Evolutionary conservation across 92 coral and sea anemone species (phyloP).

Genomic region (Paramuricea clavata): DNA sequence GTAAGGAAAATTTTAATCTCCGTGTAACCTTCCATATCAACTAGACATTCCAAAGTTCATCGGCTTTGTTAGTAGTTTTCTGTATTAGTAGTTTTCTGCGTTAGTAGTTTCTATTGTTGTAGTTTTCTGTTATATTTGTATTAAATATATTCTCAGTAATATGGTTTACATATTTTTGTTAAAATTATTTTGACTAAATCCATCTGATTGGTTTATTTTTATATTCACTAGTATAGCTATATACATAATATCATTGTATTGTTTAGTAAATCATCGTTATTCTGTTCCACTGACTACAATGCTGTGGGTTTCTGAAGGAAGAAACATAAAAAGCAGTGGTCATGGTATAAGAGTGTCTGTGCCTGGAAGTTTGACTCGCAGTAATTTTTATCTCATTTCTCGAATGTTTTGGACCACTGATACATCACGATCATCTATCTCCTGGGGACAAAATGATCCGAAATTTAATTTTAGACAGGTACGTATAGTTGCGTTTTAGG

Average conservation of each 20-base stretch:
- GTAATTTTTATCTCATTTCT: conserved; percentile 82
- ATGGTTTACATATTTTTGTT: too few relatives aligned
- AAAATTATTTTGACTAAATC: too few relatives aligned
- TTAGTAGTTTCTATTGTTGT: too few relatives aligned
- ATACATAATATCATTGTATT: neutral
- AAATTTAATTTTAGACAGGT: conserved; percentile 92
- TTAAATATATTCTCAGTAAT: too few relatives aligned
- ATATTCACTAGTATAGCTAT: neutral
- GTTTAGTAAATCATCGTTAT: conserved; percentile 44
- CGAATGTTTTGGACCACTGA: conserved; percentile 98
- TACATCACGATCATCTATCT: conserved; percentile 83
- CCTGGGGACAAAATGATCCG: conserved; percentile 87
- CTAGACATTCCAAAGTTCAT: too few relatives aligned
- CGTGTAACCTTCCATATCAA: too few relatives aligned
- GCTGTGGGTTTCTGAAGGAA: conserved; percentile 97
- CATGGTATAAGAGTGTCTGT: conserved; percentile 51
- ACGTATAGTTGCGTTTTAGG: neutral
- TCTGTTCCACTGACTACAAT: conserved; percentile 75
- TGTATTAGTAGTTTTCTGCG: too few relatives aligned
- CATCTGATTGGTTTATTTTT: neutral
- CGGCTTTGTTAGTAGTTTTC: too few relatives aligned
- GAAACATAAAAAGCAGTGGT: conserved; percentile 58
- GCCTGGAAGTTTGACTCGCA: conserved; percentile 69
- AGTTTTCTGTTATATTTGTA: too few relatives aligned
- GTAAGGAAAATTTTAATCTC: neutral